These are phyloP conservation scores for Semibalanus balanoides DNA, from an alignment of 1,140 invertebrate species.

Conservation along the genomic window DNA sequence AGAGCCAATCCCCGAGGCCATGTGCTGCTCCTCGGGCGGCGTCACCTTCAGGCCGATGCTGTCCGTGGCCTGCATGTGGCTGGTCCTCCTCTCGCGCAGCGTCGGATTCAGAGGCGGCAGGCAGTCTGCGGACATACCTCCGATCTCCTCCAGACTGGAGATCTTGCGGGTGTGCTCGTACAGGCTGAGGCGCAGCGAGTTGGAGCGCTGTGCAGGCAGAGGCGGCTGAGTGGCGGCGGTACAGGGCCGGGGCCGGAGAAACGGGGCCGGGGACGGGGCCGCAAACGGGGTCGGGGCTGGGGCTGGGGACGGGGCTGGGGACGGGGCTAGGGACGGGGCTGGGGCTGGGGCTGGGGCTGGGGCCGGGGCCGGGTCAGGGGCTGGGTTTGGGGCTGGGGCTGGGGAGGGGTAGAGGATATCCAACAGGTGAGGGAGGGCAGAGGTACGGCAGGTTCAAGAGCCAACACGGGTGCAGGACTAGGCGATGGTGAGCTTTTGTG, in stretches of 20 bases:
- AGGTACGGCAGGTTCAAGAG: too few species aligned
- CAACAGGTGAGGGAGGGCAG: too few species aligned
- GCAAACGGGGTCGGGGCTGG: too few species aligned
- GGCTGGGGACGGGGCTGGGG: too few species aligned
- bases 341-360: too few species aligned
- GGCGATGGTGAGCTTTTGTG: too few species aligned
- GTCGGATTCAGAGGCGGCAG: slow-evolving; percentile 18
- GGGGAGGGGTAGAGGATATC: not conserved
- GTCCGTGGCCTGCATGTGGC: slow-evolving; percentile 68
- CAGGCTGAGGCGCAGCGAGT: slow-evolving; percentile 45
- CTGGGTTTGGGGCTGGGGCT: not conserved
- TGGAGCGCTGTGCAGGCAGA: slow-evolving; percentile 45
- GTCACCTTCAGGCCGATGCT: slow-evolving; percentile 72
- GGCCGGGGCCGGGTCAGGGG: not conserved
- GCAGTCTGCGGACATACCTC: slow-evolving; percentile 46
- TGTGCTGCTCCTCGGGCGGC: slow-evolving; percentile 51
- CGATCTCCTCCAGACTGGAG: slow-evolving; percentile 70
- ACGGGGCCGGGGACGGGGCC: too few species aligned
- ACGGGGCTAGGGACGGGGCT: too few species aligned
- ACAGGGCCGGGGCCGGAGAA: not conserved
- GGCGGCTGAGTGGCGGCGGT: not conserved
- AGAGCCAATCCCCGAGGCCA: not conserved
- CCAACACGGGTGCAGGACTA: too few species aligned
- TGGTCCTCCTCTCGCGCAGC: slow-evolving; percentile 31
- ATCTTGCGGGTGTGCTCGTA: slow-evolving; percentile 42